A percentile compares a stretch with the other conserved stretches of the same genome.
Conservation (phyloP, 2,113 vertebrate genomes). For the Pseudolaguvia tuberculata region DNA sequence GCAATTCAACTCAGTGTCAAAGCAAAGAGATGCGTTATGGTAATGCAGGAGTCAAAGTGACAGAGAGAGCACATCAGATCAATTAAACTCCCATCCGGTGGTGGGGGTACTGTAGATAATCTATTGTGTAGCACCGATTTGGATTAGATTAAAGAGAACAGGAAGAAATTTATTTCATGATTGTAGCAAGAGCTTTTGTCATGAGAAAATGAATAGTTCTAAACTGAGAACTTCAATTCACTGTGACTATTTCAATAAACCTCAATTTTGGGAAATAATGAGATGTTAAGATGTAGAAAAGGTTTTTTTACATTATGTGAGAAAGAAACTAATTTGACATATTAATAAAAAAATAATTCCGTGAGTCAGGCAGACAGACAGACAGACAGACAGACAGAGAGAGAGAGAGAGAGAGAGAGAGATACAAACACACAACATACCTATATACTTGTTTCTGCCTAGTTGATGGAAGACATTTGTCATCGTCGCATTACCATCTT, state of each 20-base stretch:
- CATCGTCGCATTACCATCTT: no score
- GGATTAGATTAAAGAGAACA: constrained; percentile 7
- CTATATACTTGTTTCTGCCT: no score
- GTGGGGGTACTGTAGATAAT: constrained; percentile 15
- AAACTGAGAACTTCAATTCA: constrained; percentile 48
- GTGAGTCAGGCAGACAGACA: not conserved
- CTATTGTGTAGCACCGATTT: constrained; percentile 16
- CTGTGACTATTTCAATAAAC: constrained; percentile 49
- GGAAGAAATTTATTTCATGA: not conserved
- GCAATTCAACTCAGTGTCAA: constrained; percentile 46
- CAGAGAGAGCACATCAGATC: constrained; percentile 21
- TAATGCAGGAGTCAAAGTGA: constrained; percentile 36
- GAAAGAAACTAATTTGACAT: constrained; percentile 1
- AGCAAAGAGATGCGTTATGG: constrained; percentile 42
- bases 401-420: no score
- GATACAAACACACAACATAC: no score
- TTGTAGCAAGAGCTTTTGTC: constrained; percentile 49
- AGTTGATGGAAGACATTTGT: no score
- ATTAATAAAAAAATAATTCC: no score
- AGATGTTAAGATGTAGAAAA: not conserved
- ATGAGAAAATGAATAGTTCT: constrained; percentile 47
- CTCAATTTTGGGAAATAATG: constrained; percentile 41
- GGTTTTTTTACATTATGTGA: constrained; percentile 6
- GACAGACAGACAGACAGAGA: no score
- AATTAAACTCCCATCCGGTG: constrained; percentile 36